Evolutionary conservation across 2,888 invertebrate species (phyloP), one percentile per base, ranked within the genome.

Genomic region (Tipula vernalis): DNA sequence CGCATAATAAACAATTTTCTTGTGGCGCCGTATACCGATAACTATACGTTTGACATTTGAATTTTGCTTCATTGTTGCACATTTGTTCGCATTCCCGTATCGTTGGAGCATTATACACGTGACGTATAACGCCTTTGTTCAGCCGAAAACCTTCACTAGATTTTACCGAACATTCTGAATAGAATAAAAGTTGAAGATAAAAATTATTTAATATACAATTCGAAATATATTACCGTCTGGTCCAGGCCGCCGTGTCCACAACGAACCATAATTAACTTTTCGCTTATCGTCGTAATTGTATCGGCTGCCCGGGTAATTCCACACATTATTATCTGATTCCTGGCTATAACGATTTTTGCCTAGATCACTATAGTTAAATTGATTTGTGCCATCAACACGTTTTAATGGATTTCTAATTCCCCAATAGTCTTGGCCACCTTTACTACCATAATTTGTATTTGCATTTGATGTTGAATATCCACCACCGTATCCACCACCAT

Each of bases 1-100:
- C 95, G 88, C 96, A 96, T 3, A 96, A 91, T 90, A 95, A 95
- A 88, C 96, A 97, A 90, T 97, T 97, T 89, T 96, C 96, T 3
- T 90, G 89, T 3, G 90, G 90, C 13, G 89, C 90, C 87, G 90
- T 84, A 83, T 88, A 88, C 47, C 87, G 86, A 57, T 93, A 96
- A 88, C 96, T 96, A 88, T 96, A 96, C 0, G 96, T 95, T 41
- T 94, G 94, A 89, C 97, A 97, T 89, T 92, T 92, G 89, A 96
- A 96, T 87, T 94, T 94, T 87, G 93, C 93, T 90, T 96, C 96
- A 8, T 93, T 93, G 86, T 94, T 94, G 90, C 97, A 97, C 8
- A 96, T 93, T 0, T 94, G 92, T 89, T 97, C 96, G 89, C 97
- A 97, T 87, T 96, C 95, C 18, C 95, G 94, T 12, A 96, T 93